Percentiles rank a stretch among this genome's conserved stretches.
Evolutionary conservation across 2,797 vertebrate genomes (phyloP).

Genomic region (Phrynocephalus vlangalii): DNA sequence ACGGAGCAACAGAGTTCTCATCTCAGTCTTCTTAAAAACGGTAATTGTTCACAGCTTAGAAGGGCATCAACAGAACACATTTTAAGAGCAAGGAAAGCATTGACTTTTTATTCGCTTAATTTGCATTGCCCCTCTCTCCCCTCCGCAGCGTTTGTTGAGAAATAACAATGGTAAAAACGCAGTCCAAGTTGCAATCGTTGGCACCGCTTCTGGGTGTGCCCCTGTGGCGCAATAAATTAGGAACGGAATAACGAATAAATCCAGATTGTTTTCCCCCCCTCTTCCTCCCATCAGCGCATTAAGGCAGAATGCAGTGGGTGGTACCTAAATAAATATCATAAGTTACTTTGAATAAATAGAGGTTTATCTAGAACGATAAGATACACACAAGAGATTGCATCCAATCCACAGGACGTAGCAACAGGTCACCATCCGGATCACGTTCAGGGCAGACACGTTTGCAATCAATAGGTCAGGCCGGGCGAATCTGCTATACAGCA

Average conservation of each 20-base stretch:
- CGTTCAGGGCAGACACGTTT: too few relatives aligned
- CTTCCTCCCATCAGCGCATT: neutral
- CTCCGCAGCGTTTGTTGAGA: neutral
- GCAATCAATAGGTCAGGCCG: neutral
- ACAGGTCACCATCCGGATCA: too few relatives aligned
- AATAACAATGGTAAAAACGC: constrained; percentile 57
- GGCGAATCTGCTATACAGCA: too few relatives aligned
- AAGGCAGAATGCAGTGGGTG: constrained; percentile 58
- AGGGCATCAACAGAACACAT: too few relatives aligned
- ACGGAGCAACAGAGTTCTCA: too few relatives aligned
- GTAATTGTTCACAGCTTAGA: too few relatives aligned
- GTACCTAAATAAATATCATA: constrained; percentile 74
- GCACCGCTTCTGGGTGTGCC: constrained; percentile 28
- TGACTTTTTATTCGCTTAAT: neutral
- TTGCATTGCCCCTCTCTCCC: neutral
- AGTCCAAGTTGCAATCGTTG: constrained; percentile 59
- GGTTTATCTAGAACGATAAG: constrained; percentile 56
- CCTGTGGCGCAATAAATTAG: constrained; percentile 68
- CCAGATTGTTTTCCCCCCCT: neutral
- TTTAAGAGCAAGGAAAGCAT: too few relatives aligned
- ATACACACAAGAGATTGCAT: constrained; percentile 62
- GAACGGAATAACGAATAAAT: neutral
- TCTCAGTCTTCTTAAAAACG: too few relatives aligned
- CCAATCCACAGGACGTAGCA: constrained; percentile 36
- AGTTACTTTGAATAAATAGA: constrained; percentile 76